Evolutionary conservation across 2,113 vertebrate genomes (phyloP), one percentile per base, ranked within the genome.

Genomic region (Meles meles): DNA sequence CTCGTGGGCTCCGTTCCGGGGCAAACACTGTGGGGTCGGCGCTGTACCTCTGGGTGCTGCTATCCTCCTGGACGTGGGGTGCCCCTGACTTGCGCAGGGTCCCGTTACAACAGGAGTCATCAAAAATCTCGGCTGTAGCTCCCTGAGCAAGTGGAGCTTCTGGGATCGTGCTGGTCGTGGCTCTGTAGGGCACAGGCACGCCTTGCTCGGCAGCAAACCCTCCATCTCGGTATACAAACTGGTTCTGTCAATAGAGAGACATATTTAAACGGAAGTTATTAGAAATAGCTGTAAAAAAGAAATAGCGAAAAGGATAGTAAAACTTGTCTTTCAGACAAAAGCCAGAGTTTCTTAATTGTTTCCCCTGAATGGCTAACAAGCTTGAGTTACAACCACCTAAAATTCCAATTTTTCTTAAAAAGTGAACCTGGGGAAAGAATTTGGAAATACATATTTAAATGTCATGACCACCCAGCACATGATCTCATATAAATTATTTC

Each of bases 1-100:
- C 99, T 61, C 99, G 98, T 71, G 99, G 93, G 0, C 95, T 98
- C 39, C 99, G 99, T 82, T 99, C 99, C 0, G 99, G 99, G 13
- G 99, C 98, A 97, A 99, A 99, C 92, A 99, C 99, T 0, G 99
- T 99, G 92, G 99, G 99, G 96, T 99, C 99, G 0, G 99, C 99
- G 5, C 99, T 99, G 99, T 99, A 99, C 67, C 99, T 99, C 98
- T 99, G 99, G 23, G 99, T 98, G 90, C 98, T 99, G 93, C 99
- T 99, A 93, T 99, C 99, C 84, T 99, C 99, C 42, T 67, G 98
- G 82, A 69, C 97, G n/a, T 98, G 98, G 89, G 98, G 98, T 57
- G 98, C 96, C 94, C 94, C 97, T 90, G 99, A 99, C 90, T 99
- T 99, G 76, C 99, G 99, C 18, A 99, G 98, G 0, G 99, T 99